Evolutionary conservation across 2,888 invertebrate genomes (phyloP).

Genomic region (Macaria notata): DNA sequence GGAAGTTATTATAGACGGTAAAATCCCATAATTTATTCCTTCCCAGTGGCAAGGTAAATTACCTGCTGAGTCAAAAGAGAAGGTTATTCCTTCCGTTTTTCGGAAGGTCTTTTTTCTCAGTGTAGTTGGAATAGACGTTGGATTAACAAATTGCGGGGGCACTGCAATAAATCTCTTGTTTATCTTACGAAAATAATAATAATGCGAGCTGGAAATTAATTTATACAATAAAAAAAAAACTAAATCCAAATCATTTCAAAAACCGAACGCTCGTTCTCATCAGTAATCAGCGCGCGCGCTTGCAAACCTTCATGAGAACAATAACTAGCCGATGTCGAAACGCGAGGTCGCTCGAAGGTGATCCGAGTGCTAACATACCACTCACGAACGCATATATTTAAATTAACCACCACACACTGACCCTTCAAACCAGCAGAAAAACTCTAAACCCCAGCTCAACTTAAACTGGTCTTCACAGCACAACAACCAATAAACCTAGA

Average conservation of each 20-base stretch:
- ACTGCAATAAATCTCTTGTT: no score
- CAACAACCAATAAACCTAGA: constrained; percentile 11
- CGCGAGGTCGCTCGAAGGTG: constrained; percentile 80
- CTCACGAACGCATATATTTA: constrained; percentile 61
- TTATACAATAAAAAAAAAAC: no score
- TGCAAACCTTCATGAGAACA: constrained; percentile 74
- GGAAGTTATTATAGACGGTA: no score
- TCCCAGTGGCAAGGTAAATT: no score
- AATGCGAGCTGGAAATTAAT: no score
- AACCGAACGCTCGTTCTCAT: constrained; percentile 67
- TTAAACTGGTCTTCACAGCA: constrained; percentile 30
- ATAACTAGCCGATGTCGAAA: constrained; percentile 75
- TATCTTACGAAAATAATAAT: no score
- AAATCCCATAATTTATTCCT: no score
- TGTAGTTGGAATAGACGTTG: no score
- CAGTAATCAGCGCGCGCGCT: constrained; percentile 73
- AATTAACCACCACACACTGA: constrained; percentile 30
- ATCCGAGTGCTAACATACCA: constrained; percentile 68
- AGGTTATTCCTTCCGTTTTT: no score
- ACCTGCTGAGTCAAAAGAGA: no score
- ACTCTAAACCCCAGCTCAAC: constrained; percentile 33
- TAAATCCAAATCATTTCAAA: constrained; percentile 36
- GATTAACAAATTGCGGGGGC: no score
- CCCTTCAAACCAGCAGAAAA: constrained; percentile 1
- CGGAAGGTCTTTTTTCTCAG: no score